Percentiles rank a stretch among this genome's conserved stretches.
Conservation (phyloP, 1,140 invertebrate genomes). For the Plodia interpunctella region DNA sequence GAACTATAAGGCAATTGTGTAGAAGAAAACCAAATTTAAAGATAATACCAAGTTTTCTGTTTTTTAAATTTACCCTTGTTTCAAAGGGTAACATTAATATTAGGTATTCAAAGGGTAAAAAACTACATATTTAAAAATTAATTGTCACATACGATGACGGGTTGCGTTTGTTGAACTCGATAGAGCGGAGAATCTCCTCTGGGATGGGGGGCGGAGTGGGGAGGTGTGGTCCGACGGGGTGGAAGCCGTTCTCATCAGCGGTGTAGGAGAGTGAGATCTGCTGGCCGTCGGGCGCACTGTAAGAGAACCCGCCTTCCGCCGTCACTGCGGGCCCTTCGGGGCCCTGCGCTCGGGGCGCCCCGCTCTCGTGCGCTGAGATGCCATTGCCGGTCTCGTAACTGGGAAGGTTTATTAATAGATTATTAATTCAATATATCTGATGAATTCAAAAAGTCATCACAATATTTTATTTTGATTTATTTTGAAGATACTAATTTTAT, state of each 20-base stretch:
- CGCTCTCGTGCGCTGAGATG: constrained; percentile 82
- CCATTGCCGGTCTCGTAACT: constrained; percentile 81
- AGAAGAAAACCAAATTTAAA: too few species aligned
- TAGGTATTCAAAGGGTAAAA: too few species aligned
- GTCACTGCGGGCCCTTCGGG: constrained; percentile 79
- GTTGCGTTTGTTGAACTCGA: constrained; percentile 55
- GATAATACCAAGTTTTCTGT: too few species aligned
- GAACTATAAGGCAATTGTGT: too few species aligned
- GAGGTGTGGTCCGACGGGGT: constrained; percentile 83
- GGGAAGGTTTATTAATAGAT: neutral
- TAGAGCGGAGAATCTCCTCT: constrained; percentile 67
- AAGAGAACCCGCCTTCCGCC: constrained; percentile 83
- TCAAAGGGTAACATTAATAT: too few species aligned
- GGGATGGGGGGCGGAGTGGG: constrained; percentile 88
- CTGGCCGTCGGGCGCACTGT: constrained; percentile 85
- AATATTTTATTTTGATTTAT: too few species aligned
- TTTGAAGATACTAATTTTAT: too few species aligned
- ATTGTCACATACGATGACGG: constrained; percentile 48
- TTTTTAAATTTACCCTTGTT: too few species aligned
- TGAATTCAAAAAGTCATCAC: too few species aligned
- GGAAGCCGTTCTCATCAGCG: constrained; percentile 89
- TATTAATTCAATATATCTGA: too few species aligned
- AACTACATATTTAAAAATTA: neutral
- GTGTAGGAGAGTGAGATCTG: constrained; percentile 84
- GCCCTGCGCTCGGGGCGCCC: constrained; percentile 80